phyloP scores from a whole-genome alignment of 2,113 vertebrate genomes.

The Thermophis baileyi region DNA sequence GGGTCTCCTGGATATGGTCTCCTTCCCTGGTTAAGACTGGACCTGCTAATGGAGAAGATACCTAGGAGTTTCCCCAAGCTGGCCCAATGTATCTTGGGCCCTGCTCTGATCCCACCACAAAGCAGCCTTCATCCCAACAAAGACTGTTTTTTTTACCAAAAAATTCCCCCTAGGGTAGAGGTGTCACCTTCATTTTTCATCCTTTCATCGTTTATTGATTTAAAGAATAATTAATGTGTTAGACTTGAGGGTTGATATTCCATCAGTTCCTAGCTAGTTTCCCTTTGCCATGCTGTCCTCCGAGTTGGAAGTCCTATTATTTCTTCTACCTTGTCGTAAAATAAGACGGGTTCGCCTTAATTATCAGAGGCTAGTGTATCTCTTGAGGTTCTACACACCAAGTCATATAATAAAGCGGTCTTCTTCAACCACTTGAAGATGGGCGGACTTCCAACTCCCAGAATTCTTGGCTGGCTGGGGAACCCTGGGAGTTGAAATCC shows the following conservation, averaged over 20 bases:
- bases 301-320: not conserved
- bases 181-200: not conserved
- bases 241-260: not conserved
- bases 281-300: not conserved
- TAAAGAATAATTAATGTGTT: rapidly evolving
- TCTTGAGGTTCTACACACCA: no score
- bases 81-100: not conserved
- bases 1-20: no score
- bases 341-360: no score
- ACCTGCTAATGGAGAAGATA: not conserved
- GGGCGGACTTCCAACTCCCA: not conserved
- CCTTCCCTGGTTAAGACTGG: not conserved
- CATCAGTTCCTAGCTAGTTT: not conserved
- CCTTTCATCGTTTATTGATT: rapidly evolving
- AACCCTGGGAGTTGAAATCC: no score
- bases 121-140: not conserved
- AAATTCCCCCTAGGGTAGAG: not conserved
- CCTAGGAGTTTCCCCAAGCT: not conserved
- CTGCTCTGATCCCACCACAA: not conserved
- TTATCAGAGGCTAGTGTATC: not conserved
- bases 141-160: not conserved
- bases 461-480: no score
- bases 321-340: not conserved
- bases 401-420: not conserved
- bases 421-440: not conserved